phyloP scores from a whole-genome alignment of 92 coral and sea anemone genomes.

The Siderastrea siderea region DNA sequence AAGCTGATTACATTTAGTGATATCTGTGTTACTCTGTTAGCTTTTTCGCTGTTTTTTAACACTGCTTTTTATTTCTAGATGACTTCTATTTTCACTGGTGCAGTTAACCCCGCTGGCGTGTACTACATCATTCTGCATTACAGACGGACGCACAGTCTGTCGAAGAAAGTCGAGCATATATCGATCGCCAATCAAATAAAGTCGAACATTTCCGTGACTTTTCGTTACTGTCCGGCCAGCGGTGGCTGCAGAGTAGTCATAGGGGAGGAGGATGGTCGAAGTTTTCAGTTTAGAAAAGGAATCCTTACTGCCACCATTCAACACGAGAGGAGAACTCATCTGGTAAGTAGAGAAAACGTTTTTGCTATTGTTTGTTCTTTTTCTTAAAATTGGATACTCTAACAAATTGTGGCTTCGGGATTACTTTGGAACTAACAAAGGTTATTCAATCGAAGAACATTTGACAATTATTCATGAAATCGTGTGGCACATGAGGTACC shows the following conservation, averaged over 20 bases:
- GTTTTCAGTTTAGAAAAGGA: slow-evolving; percentile 17
- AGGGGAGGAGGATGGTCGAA: slow-evolving; percentile 28
- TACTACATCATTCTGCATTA: slow-evolving; percentile 81
- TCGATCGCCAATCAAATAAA: slow-evolving; percentile 30
- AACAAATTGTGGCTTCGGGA: too few species aligned
- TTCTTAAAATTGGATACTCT: background rate
- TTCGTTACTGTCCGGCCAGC: slow-evolving; percentile 74
- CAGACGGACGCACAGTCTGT: slow-evolving; percentile 51
- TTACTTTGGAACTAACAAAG: too few species aligned
- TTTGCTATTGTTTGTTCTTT: background rate
- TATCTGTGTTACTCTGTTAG: background rate
- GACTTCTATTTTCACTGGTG: slow-evolving; percentile 52
- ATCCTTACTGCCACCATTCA: slow-evolving; percentile 25
- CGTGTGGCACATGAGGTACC: too few species aligned
- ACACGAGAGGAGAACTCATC: slow-evolving; percentile 39
- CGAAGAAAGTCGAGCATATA: slow-evolving; percentile 57
- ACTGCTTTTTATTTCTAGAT: slow-evolving; percentile 14
- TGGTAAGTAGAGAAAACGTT: slow-evolving; percentile 12
- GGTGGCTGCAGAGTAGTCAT: slow-evolving; percentile 78
- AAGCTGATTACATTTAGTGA: too few species aligned
- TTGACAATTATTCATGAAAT: too few species aligned
- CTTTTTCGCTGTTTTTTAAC: background rate
- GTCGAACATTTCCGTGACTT: slow-evolving; percentile 60
- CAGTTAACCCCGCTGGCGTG: slow-evolving; percentile 37
- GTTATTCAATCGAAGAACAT: too few species aligned